Evolutionary conservation across 2,888 invertebrate species (phyloP), one percentile per base, ranked within the genome.

Genomic region (Aromia moschata): DNA sequence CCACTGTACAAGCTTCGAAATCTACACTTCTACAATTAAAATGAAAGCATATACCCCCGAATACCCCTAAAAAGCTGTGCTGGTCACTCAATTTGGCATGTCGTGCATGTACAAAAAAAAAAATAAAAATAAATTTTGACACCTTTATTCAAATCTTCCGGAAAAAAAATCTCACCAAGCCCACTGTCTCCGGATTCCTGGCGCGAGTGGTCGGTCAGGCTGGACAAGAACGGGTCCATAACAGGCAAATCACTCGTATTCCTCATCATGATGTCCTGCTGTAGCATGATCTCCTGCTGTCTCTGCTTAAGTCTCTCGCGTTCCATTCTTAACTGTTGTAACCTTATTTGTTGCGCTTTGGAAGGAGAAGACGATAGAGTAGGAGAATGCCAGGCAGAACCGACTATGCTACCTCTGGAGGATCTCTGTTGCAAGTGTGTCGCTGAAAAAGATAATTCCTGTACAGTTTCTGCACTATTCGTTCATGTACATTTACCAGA

Each of bases 101-200:
- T n/a, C n/a, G n/a, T n/a, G n/a, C n/a, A n/a, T n/a, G n/a, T n/a
- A n/a, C n/a, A n/a, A n/a, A n/a, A n/a, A n/a, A n/a, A n/a, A n/a
- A n/a, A n/a, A n/a, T n/a, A n/a, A n/a, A n/a, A 25, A 25, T 7
- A 25, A 5, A 10, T 33, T 33, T 7, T n/a, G n/a, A 33, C 5
- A 33, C 33, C 33, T 33, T 33, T 33, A 33, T 33, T 33, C 33
- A 33, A 33, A 33, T 33, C 33, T 12, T 15, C 36, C 9, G 9
- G 31, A 37, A 43, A 53, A 31, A 9, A 36, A 45, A 44, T 66
- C 73, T 72, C 72, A 80, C 96, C 96, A 63, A 96, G 85, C 51
- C 97, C 97, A 80, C 94, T 95, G 81, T 97, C 96, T 9, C 94
- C 94, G 9, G 95, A 95, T 82, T 96, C 96, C 81, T 97, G 96